These are phyloP conservation scores for Phyto melanocephala DNA, from an alignment of 2,888 invertebrate genomes.

Conservation along the genomic window DNA sequence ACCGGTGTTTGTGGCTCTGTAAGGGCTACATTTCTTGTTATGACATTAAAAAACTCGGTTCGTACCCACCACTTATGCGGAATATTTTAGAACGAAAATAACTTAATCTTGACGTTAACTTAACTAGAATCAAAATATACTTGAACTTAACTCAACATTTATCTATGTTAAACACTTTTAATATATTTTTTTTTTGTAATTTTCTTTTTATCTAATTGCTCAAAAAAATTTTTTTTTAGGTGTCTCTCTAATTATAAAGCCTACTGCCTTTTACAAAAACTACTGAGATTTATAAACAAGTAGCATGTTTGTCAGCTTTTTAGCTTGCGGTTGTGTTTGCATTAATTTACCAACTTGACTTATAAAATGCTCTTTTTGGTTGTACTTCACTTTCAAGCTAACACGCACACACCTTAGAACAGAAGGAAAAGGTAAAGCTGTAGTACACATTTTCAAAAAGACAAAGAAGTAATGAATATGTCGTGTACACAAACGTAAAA, in stretches of 20 bases:
- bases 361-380: slow-evolving; percentile 3
- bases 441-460: slow-evolving; percentile 28
- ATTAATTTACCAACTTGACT: not conserved
- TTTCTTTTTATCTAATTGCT: too few relatives aligned
- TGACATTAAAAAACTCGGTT: too few relatives aligned
- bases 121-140: too few relatives aligned
- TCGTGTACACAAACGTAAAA: slow-evolving; percentile 34
- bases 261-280: not conserved
- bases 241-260: not conserved
- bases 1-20: too few relatives aligned
- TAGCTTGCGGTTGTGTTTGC: not conserved
- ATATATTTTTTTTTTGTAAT: too few relatives aligned
- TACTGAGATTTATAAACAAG: not conserved
- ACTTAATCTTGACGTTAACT: too few relatives aligned
- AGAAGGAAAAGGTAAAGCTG: slow-evolving; percentile 6
- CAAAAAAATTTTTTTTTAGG: too few relatives aligned
- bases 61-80: too few relatives aligned
- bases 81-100: too few relatives aligned
- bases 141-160: too few relatives aligned
- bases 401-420: not conserved
- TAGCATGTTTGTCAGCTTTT: not conserved
- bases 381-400: not conserved
- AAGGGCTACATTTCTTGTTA: too few relatives aligned
- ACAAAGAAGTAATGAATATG: slow-evolving; percentile 44
- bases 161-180: too few relatives aligned